Percentiles rank a stretch among this genome's conserved stretches.
Conservation (phyloP, 2,797 vertebrate species). For the Clarias fuscus region DNA sequence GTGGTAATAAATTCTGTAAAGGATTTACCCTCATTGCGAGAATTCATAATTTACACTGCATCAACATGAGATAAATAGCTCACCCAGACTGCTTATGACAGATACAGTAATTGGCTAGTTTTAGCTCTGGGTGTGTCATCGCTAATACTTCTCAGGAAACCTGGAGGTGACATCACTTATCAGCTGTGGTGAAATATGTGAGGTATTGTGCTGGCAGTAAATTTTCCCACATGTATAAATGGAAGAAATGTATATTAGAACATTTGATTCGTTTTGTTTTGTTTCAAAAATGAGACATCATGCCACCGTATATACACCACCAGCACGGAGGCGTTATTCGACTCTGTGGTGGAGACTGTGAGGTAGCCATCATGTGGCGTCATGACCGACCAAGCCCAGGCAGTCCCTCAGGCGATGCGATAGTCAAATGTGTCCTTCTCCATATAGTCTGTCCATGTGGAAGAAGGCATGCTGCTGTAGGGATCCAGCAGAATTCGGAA, state of each 20-base stretch:
- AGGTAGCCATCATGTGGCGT: conserved; percentile 51
- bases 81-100: conserved; percentile 33
- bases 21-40: conserved; percentile 34
- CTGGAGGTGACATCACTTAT: conserved; percentile 56
- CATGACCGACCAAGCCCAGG: conserved; percentile 17
- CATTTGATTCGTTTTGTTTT: not conserved
- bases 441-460: conserved; percentile 86
- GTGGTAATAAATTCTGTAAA: conserved; percentile 41
- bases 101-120: conserved; percentile 39
- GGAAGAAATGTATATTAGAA: conserved; percentile 17
- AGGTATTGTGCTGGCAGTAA: conserved; percentile 47
- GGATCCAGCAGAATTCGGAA: conserved; percentile 86
- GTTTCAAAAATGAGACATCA: conserved; percentile 40
- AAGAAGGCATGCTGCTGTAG: conserved; percentile 85
- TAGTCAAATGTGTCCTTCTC: conserved; percentile 87
- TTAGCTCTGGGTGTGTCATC: conserved; percentile 51
- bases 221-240: conserved; percentile 44
- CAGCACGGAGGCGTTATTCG: conserved; percentile 20
- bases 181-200: conserved; percentile 44
- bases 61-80: conserved; percentile 38
- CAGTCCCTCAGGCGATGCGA: conserved; percentile 74
- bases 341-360: conserved; percentile 35
- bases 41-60: conserved; percentile 28
- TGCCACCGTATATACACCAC: conserved; percentile 37
- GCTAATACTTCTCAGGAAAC: conserved; percentile 53